Percentiles rank a stretch among this genome's conserved stretches.
Evolutionary conservation across 1,140 invertebrate species (phyloP).

Genomic region (Hydropsyche tenuis): DNA sequence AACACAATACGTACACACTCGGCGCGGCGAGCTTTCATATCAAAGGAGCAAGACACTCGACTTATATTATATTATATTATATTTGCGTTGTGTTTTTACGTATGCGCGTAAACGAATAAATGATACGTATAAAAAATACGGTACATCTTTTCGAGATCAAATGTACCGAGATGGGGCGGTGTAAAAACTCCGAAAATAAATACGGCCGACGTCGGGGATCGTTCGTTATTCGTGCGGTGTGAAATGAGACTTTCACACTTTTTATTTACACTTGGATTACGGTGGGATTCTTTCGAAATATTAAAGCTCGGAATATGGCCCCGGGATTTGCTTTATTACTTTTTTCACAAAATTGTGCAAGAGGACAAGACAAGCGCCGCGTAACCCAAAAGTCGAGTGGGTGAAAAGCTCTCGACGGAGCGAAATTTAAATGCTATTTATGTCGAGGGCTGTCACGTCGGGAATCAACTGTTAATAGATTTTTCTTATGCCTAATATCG

Average conservation of each 20-base stretch:
- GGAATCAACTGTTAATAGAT: no score
- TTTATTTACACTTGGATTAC: slow-evolving; percentile 26
- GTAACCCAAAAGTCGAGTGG: slow-evolving; percentile 1
- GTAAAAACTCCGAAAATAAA: slow-evolving; percentile 17
- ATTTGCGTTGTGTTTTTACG: no score
- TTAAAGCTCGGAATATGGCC: slow-evolving; percentile 22
- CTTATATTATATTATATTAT: no score
- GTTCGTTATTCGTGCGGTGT: slow-evolving; percentile 22
- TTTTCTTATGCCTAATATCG: no score
- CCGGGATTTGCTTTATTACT: slow-evolving; percentile 31
- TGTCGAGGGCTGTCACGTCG: no score
- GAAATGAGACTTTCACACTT: slow-evolving; percentile 28
- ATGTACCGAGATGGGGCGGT: background rate
- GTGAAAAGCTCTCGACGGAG: background rate
- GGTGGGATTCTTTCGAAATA: slow-evolving; percentile 32
- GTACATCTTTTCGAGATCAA: no score
- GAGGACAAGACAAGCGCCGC: background rate
- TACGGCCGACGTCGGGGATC: slow-evolving; percentile 18
- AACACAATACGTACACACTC: background rate
- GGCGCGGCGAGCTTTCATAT: background rate
- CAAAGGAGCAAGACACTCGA: background rate
- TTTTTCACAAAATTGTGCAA: slow-evolving; percentile 23
- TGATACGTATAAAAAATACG: no score
- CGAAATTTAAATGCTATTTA: background rate
- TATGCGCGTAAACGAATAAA: no score